phyloP scores from a whole-genome alignment of 2,113 vertebrate genomes.

The Heloderma charlesbogerti region DNA sequence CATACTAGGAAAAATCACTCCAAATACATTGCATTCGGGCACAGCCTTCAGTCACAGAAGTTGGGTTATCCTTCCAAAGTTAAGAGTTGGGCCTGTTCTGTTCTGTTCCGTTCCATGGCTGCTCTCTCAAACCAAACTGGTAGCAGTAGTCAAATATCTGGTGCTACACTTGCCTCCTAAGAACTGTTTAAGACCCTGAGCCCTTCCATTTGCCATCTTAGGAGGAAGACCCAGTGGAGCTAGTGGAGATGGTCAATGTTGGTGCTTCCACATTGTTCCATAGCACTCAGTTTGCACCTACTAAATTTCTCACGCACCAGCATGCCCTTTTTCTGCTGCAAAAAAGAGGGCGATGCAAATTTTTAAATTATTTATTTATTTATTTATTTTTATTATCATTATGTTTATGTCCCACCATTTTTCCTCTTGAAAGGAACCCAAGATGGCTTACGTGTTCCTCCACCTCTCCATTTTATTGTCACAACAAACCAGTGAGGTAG shows the following conservation, averaged over 20 bases:
- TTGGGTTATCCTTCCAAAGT: neutral
- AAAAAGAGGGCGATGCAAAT: too few species aligned
- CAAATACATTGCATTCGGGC: too few species aligned
- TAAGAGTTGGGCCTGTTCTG: neutral
- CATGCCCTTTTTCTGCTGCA: neutral
- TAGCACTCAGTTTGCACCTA: neutral
- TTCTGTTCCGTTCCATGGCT: too few species aligned
- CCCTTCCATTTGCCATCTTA: neutral
- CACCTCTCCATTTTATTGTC: too few species aligned
- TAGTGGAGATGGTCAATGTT: neutral
- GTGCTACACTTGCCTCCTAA: neutral
- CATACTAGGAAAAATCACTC: neutral
- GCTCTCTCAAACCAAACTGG: neutral
- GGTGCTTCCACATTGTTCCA: neutral
- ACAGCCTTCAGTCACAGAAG: neutral
- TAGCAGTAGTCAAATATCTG: neutral
- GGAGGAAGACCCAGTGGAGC: neutral
- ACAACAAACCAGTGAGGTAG: too few species aligned
- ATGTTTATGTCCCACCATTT: too few species aligned
- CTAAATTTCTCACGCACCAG: neutral
- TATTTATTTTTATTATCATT: too few species aligned
- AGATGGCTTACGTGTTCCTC: too few species aligned
- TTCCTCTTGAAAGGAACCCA: too few species aligned
- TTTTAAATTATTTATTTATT: too few species aligned
- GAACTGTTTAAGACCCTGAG: neutral